A percentile compares a stretch with the other conserved stretches of the same genome.
Evolutionary conservation across 2,888 invertebrate species (phyloP).

Genomic region (Amaurobius ferox): DNA sequence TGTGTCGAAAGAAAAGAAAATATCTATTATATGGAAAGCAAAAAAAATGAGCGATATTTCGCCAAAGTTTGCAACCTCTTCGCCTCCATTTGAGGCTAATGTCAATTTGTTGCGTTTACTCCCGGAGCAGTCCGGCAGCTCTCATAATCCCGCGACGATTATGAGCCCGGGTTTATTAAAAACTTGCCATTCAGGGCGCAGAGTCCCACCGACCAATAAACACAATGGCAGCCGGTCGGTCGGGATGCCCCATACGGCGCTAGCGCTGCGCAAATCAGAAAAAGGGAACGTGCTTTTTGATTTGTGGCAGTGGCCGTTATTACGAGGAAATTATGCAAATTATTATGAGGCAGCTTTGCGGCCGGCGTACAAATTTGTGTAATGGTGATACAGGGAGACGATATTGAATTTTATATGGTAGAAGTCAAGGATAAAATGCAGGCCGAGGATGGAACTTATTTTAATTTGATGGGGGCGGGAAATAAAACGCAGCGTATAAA

Average conservation of each 20-base stretch:
- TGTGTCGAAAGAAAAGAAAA: too few relatives aligned
- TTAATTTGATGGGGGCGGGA: background rate
- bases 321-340: slow-evolving; percentile 50
- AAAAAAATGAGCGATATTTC: slow-evolving; percentile 18
- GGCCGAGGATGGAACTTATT: slow-evolving; percentile 1
- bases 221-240: slow-evolving; percentile 34
- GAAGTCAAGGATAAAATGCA: background rate
- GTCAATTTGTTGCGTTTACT: slow-evolving; percentile 70
- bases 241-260: slow-evolving; percentile 19
- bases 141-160: slow-evolving; percentile 57
- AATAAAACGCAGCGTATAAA: background rate
- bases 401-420: slow-evolving; percentile 4
- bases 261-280: slow-evolving; percentile 15
- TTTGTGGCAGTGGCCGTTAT: slow-evolving; percentile 33
- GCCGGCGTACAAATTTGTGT: slow-evolving; percentile 55
- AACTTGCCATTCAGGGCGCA: slow-evolving; percentile 46
- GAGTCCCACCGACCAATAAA: slow-evolving; percentile 57
- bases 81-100: slow-evolving; percentile 37
- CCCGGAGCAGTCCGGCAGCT: slow-evolving; percentile 33
- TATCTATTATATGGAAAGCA: too few relatives aligned
- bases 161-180: slow-evolving; percentile 64
- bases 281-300: slow-evolving; percentile 48
- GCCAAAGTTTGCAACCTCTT: slow-evolving; percentile 42
- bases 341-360: slow-evolving; percentile 24
- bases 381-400: slow-evolving; percentile 6